Evolutionary conservation across 2,113 vertebrate species (phyloP).

Genomic region (Corvus hawaiiensis): DNA sequence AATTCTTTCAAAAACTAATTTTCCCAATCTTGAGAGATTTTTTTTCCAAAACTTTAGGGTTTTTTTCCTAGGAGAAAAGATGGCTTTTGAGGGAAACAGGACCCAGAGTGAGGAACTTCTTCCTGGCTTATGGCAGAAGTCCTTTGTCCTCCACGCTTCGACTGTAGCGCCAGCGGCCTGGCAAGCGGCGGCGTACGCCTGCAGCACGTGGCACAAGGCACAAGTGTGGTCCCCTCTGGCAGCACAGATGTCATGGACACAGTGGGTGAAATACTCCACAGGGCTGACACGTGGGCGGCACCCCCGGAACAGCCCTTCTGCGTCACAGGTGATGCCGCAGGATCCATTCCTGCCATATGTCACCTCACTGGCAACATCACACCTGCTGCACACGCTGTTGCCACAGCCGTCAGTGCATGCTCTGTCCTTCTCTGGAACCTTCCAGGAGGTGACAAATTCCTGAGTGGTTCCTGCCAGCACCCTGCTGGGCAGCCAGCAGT

Average conservation of each 20-base stretch:
- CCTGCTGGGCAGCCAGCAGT: neutral
- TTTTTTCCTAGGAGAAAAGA: neutral
- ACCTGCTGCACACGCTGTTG: fast-evolving
- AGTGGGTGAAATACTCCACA: constrained; percentile 45
- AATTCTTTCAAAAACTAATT: neutral
- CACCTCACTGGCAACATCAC: fast-evolving
- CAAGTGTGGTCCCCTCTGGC: neutral
- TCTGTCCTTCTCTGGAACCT: neutral
- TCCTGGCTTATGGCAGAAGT: constrained; percentile 73
- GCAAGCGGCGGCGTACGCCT: constrained; percentile 61
- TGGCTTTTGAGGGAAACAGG: neutral
- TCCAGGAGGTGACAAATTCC: constrained; percentile 57
- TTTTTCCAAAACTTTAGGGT: fast-evolving
- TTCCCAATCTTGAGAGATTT: neutral
- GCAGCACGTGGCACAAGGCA: constrained; percentile 63
- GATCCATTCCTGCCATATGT: fast-evolving
- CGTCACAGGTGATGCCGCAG: constrained; percentile 17
- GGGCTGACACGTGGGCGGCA: constrained; percentile 62
- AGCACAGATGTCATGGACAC: constrained; percentile 62
- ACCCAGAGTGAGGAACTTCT: fast-evolving
- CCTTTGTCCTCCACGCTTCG: constrained; percentile 53
- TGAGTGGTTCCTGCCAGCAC: neutral
- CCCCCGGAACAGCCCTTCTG: constrained; percentile 40
- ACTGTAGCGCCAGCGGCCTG: constrained; percentile 37
- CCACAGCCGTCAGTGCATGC: neutral